Conservation (phyloP, 2,113 vertebrate species). For the Otus sunia region DNA sequence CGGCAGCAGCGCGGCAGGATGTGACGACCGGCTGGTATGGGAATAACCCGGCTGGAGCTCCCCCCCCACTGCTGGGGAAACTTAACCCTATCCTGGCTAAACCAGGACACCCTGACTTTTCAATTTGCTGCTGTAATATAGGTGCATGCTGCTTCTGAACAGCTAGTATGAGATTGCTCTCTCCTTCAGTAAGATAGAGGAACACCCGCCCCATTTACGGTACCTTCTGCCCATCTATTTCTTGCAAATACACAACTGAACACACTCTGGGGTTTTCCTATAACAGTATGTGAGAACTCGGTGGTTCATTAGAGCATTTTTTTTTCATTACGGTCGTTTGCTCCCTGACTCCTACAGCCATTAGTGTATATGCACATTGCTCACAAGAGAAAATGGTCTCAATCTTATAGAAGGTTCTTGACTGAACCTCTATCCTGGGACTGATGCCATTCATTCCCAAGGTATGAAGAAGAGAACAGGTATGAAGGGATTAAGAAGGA, state of each 20-base stretch:
- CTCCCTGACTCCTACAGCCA: neutral
- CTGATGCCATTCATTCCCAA: neutral
- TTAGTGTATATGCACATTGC: rapidly evolving
- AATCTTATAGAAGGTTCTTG: neutral
- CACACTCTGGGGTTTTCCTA: neutral
- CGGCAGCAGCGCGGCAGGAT: too few species aligned
- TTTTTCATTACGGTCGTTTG: neutral
- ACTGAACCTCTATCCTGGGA: neutral
- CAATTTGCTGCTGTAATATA: neutral
- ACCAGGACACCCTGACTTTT: neutral
- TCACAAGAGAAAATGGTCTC: neutral
- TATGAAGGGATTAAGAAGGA: neutral
- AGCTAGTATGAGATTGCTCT: neutral
- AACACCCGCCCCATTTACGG: neutral
- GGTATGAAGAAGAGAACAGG: neutral
- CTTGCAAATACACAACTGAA: neutral
- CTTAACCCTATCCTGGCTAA: too few species aligned
- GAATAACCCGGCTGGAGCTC: too few species aligned
- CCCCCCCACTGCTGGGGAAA: too few species aligned
- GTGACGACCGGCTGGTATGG: too few species aligned
- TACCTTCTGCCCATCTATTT: neutral
- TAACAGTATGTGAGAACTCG: neutral
- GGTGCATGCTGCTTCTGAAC: neutral
- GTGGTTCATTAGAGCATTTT: neutral
- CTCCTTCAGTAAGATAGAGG: neutral